Evolutionary conservation across 1,140 invertebrate species (phyloP).

Genomic region (Drosophila teissieri): DNA sequence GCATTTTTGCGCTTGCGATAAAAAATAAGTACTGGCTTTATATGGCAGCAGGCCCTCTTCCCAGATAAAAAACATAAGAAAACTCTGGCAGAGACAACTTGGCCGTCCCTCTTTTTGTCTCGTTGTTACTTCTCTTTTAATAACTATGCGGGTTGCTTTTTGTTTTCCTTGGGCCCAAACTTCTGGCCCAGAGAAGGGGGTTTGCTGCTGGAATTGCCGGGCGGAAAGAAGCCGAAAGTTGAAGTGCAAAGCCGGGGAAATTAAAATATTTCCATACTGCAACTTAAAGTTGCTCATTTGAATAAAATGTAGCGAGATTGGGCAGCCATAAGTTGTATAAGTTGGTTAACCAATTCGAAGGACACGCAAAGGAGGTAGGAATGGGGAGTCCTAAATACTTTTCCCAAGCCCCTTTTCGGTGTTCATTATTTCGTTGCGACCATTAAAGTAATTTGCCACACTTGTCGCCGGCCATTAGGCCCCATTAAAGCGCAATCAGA

Average conservation of each 20-base stretch:
- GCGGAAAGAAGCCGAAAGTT: conserved; percentile 32
- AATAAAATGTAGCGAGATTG: not conserved
- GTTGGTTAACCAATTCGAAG: conserved; percentile 27
- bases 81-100: conserved; percentile 45
- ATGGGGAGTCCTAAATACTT: not conserved
- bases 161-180: conserved; percentile 35
- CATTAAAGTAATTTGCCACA: conserved; percentile 81
- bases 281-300: conserved; percentile 17
- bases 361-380: not conserved
- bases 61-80: not conserved
- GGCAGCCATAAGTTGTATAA: conserved; percentile 43
- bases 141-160: conserved; percentile 48
- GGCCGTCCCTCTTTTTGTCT: conserved; percentile 8
- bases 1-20: conserved; percentile 43
- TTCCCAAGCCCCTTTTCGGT: conserved; percentile 29
- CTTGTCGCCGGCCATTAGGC: conserved; percentile 77
- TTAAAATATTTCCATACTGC: conserved; percentile 40
- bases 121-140: conserved; percentile 32
- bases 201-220: not conserved
- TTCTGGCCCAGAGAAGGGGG: conserved; percentile 17
- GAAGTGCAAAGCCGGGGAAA: conserved; percentile 33
- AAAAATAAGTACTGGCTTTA: conserved; percentile 25
- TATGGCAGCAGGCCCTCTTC: not conserved
- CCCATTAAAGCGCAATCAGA: conserved; percentile 79
- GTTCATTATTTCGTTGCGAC: conserved; percentile 73